These are phyloP conservation scores for Drosophila mayaguana DNA, from an alignment of 2,888 invertebrate genomes.

Conservation along the genomic window DNA sequence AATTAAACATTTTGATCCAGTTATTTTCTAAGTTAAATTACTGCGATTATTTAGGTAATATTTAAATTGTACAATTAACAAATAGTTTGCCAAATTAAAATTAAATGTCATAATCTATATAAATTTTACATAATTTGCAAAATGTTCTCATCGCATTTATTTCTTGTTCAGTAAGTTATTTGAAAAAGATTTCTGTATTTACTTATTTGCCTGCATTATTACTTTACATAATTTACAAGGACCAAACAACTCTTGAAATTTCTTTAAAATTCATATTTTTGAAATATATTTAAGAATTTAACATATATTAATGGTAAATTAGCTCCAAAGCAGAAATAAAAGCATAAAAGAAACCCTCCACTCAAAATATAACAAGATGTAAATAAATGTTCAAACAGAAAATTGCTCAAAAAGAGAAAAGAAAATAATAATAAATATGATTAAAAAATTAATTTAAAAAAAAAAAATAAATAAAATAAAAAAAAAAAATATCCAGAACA, in stretches of 20 bases:
- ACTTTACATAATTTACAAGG: slow-evolving; percentile 67
- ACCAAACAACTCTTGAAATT: slow-evolving; percentile 60
- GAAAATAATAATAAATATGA: slow-evolving; percentile 15
- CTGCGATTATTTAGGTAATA: background rate
- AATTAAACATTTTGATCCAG: slow-evolving; percentile 10
- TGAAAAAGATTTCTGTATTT: background rate
- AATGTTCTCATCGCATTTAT: background rate
- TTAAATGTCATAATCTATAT: background rate
- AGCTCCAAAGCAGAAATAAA: slow-evolving; percentile 35
- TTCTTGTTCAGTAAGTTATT: background rate
- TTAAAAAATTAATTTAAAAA: slow-evolving; percentile 22
- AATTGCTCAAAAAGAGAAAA: slow-evolving; percentile 48
- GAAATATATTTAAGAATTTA: slow-evolving; percentile 26
- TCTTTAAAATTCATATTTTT: slow-evolving; percentile 45
- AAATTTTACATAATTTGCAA: background rate
- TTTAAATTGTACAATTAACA: slow-evolving; percentile 6
- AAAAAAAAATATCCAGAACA: slow-evolving; percentile 23
- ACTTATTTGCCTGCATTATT: slow-evolving; percentile 35
- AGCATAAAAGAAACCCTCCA: slow-evolving; percentile 59
- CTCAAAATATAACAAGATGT: slow-evolving; percentile 45
- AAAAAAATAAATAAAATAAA: slow-evolving; percentile 5
- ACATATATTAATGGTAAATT: slow-evolving; percentile 24
- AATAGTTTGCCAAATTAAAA: background rate
- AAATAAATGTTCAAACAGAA: slow-evolving; percentile 66
- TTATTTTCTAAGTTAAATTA: background rate